Base-by-base conservation (phyloP, 2,888 invertebrate species). In the Theretra japonica region DNA sequence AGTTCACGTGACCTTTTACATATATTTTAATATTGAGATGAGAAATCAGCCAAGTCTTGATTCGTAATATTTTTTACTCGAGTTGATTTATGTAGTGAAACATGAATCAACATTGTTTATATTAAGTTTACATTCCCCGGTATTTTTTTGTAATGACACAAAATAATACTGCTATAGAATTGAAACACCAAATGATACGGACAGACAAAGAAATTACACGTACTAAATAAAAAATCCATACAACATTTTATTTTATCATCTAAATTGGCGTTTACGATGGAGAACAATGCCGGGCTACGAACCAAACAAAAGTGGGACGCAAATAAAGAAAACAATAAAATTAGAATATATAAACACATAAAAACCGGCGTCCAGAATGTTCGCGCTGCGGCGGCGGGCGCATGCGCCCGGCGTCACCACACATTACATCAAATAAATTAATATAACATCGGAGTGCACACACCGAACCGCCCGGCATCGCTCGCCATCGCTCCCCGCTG, bases 241-340 rank as follows among this genome's bases (percentile, higher is more conserved):
- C 92, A 91, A 92, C 92, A 92, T 94, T 94, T 93, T 93, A 93
- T 94, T 92, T 89, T 94, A 94, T 92, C 91, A 93, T 93, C 93
- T 92, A 93, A 94, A 94, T 93, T 92, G 92, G 88, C 93, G 91
- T 94, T 94, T 94, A 94, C 93, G 94, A 93, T 86, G 86, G 84
- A 86, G 90, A 93, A 94, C 94, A 94, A 94, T 93, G 93, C 92
- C 90, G 90, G 86, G 89, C 89, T 85, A 88, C 87, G 92, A 89
- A 91, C 93, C 92, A 89, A 92, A 94, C 93, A 92, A 94, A 94
- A 94, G 94, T 94, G 94, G 94, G 90, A 92, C 94, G 94, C 94
- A 91, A 94, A 94, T 93, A 94, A 94, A 93, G 94, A 93, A 94
- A 92, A 94, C 94, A 94, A 94, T 94, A 94, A 94, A 94, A 94